These are phyloP conservation scores for Holacanthus passer DNA, from an alignment of 2,113 vertebrate species.

Conservation along the genomic window DNA sequence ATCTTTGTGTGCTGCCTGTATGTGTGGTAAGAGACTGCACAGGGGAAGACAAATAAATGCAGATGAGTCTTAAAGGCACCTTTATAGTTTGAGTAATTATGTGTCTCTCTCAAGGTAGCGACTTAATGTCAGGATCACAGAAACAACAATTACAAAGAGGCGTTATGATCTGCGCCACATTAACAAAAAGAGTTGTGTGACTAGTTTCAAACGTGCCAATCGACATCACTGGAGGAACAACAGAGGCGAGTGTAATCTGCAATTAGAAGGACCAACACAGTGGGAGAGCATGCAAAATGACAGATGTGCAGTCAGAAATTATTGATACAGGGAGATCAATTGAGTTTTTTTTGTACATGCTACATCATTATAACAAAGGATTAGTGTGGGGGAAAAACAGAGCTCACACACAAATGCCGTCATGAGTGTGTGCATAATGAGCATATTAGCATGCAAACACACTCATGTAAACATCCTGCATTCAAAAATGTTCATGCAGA, in stretches of 20 bases:
- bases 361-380: conserved; percentile 13
- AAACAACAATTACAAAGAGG: neutral
- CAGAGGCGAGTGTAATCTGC: neutral
- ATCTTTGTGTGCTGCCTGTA: neutral
- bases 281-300: neutral
- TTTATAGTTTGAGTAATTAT: neutral
- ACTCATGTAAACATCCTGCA: neutral
- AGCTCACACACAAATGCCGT: conserved; percentile 22
- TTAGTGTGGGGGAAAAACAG: conserved; percentile 11
- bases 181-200: neutral
- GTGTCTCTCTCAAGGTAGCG: neutral
- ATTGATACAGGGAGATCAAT: conserved; percentile 36
- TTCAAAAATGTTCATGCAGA: neutral
- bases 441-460: conserved; percentile 3
- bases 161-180: conserved; percentile 9
- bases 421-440: conserved; percentile 1
- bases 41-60: neutral
- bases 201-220: conserved; percentile 5
- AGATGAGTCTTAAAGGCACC: neutral
- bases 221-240: conserved; percentile 25
- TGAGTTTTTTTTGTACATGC: conserved; percentile 32
- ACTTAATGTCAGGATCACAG: neutral
- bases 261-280: neutral
- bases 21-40: conserved; percentile 6
- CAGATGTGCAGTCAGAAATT: conserved; percentile 25